Evolutionary conservation across 2,797 vertebrate genomes (phyloP), one percentile per base, ranked within the genome.

Genomic region (Myripristis murdjan): DNA sequence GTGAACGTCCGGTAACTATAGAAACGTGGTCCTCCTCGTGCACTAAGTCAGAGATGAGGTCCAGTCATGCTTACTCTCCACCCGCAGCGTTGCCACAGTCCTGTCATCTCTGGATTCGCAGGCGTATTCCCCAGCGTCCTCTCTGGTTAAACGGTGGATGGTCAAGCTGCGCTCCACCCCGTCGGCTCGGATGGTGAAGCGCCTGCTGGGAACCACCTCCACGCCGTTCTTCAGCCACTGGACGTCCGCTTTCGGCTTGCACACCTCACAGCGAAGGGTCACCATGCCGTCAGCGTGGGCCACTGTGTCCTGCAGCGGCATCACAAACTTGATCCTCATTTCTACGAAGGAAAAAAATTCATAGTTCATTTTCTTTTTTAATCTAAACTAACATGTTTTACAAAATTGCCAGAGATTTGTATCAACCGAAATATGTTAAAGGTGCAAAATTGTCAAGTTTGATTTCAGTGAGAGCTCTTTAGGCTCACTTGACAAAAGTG

Each of bases 301-400:
- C n/a, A 92, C 79, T 0, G 93, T 89, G n/a, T 96, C 94, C 3
- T 65, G 85, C 41, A 97, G 92, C 0, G 86, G 90, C 0, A 57
- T 92, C 43, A 92, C 75, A 79, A 97, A 97, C 80, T 94, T 96
- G 63, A 96, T 94, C 48, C 87, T 93, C 93, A 96, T 95, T 89
- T 95, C 96, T 97, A 87, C 6, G 3, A 64, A 3, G 8, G 7
- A 75, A 24, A 74, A 16, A 7, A 47, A n/a, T n/a, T 26, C 3
- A 7, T 9, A 2, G 12, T 31, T 24, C 18, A 31, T 18, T 15
- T 43, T 15, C 1, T n/a, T 16, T 46, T 69, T 78, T 6, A 48
- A 6, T 20, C 5, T 20, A 48, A 33, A 63, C 14, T 14, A 1
- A 58, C 6, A 4, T 4, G 6, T 12, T 47, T 1, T 4, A 15